Conservation (phyloP, 2,888 invertebrate species). For the Syrista parreyssii region DNA sequence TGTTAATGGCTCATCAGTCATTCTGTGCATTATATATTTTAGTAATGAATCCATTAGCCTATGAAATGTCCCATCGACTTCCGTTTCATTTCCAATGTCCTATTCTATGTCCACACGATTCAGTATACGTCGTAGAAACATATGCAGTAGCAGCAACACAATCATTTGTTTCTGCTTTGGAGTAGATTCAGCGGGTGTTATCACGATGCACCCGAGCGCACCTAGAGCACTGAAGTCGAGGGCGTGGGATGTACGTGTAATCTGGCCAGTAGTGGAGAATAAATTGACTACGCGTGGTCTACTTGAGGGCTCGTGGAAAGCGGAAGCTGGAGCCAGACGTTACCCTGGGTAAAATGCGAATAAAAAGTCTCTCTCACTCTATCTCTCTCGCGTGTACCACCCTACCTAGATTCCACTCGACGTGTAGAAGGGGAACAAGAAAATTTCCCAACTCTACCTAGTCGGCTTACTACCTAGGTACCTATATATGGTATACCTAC, state of each 20-base stretch:
- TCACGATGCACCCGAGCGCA: slow-evolving; percentile 26
- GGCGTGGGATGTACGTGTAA: background rate
- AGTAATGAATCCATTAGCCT: background rate
- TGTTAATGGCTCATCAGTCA: background rate
- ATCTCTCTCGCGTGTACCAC: background rate
- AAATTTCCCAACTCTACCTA: background rate
- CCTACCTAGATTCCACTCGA: background rate
- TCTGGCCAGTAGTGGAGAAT: slow-evolving; percentile 7
- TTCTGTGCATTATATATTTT: background rate
- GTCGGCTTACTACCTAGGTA: background rate
- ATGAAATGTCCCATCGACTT: background rate
- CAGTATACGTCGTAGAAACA: background rate
- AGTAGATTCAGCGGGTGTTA: slow-evolving; percentile 36
- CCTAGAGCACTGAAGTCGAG: background rate
- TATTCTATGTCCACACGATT: background rate
- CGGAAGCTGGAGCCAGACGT: background rate
- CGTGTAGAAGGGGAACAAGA: background rate
- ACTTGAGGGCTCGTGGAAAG: background rate
- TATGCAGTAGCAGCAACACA: background rate
- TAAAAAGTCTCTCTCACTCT: background rate
- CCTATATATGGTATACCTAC: background rate
- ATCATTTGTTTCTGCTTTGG: slow-evolving; percentile 41
- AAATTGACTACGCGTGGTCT: slow-evolving; percentile 19
- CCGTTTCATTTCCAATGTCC: background rate
- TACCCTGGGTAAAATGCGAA: background rate